A percentile compares a stretch with the other conserved stretches of the same genome.
Conservation (phyloP, 1,140 invertebrate species). For the Drosophila sproati region DNA sequence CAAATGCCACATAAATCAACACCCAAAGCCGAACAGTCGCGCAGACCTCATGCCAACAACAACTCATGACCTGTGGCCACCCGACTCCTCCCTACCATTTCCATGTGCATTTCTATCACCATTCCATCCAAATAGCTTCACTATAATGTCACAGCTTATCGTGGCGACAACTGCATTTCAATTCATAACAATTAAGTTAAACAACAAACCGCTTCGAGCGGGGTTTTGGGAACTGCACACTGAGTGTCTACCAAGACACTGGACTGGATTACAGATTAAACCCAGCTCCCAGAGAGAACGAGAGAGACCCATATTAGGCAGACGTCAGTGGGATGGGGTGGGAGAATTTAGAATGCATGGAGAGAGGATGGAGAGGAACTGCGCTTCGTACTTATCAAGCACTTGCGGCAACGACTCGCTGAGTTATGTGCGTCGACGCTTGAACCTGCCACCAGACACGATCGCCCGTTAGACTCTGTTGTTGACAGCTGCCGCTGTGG, state of each 20-base stretch:
- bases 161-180: slow-evolving; percentile 70
- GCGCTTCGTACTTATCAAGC: slow-evolving; percentile 31
- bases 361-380: not conserved
- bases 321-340: not conserved
- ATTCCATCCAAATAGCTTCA: slow-evolving; percentile 3
- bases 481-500: slow-evolving; percentile 38
- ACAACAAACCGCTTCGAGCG: slow-evolving; percentile 47
- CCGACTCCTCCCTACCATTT: not conserved
- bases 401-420: slow-evolving; percentile 25
- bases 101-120: not conserved
- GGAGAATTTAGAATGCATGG: not conserved
- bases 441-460: slow-evolving; percentile 40
- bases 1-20: slow-evolving; percentile 66
- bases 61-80: slow-evolving; percentile 25
- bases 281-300: no score
- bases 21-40: slow-evolving; percentile 47
- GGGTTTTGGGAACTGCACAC: not conserved
- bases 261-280: no score
- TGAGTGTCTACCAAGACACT: not conserved
- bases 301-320: not conserved
- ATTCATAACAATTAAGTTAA: slow-evolving; percentile 77
- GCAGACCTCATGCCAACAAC: not conserved
- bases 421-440: slow-evolving; percentile 41
- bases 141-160: slow-evolving; percentile 38
- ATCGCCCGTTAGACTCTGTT: slow-evolving; percentile 16